phyloP scores from a whole-genome alignment of 1,140 invertebrate genomes.

The Triops longicaudatus region DNA sequence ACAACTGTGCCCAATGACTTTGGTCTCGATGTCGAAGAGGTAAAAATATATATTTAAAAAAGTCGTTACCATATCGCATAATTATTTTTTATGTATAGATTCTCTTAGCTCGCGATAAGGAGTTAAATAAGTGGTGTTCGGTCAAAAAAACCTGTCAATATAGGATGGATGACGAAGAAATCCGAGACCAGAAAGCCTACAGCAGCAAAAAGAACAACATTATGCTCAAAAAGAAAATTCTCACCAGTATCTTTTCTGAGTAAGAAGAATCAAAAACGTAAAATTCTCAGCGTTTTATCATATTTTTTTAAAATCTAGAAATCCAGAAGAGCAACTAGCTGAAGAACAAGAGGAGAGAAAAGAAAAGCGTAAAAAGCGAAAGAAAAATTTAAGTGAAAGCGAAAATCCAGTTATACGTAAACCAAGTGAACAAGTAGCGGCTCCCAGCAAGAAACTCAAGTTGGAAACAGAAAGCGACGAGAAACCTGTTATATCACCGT shows the following conservation, averaged over 20 bases:
- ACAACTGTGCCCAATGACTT: slow-evolving; percentile 81
- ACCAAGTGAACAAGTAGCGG: slow-evolving; percentile 26
- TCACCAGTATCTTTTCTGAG: slow-evolving; percentile 68
- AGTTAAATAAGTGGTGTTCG: slow-evolving; percentile 90
- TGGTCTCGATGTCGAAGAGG: slow-evolving; percentile 84
- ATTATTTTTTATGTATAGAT: slow-evolving; percentile 61
- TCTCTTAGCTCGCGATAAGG: slow-evolving; percentile 77
- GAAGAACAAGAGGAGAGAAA: slow-evolving; percentile 28
- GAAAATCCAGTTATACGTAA: slow-evolving; percentile 14
- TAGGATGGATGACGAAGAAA: slow-evolving; percentile 66
- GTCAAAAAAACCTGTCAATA: slow-evolving; percentile 80
- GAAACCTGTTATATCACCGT: slow-evolving; percentile 26
- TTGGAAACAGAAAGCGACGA: slow-evolving; percentile 33
- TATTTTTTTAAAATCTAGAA: slow-evolving; percentile 7
- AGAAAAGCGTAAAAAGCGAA: slow-evolving; percentile 28
- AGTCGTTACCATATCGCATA: too few relatives aligned
- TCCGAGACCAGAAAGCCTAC: slow-evolving; percentile 67
- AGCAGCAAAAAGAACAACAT: slow-evolving; percentile 62
- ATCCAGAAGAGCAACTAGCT: slow-evolving; percentile 21
- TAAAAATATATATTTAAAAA: too few relatives aligned
- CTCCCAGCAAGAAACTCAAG: slow-evolving; percentile 31
- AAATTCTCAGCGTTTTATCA: background rate
- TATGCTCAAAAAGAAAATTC: slow-evolving; percentile 66
- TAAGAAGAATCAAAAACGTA: slow-evolving; percentile 31
- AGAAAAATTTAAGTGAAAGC: slow-evolving; percentile 28